Evolutionary conservation across 1,140 invertebrate genomes (phyloP), one percentile per base, ranked within the genome.

Genomic region (Pachyrhynchus sulphureomaculatus): DNA sequence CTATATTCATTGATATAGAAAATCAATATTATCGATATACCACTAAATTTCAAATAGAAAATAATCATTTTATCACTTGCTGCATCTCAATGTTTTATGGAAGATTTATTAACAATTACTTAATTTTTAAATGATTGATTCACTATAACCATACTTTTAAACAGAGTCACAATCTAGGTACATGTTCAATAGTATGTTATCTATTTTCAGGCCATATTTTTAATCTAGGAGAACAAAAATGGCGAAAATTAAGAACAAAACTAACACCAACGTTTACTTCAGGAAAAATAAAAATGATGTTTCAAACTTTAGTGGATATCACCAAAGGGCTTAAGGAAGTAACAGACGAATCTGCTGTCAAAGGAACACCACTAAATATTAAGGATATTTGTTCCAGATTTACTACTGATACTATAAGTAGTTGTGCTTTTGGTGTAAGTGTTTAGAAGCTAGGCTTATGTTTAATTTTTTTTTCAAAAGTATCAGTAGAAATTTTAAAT

Each of bases 211-310:
- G 74, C 2, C 76, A 81, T 39, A 64, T 85, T 29, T 76, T 83
- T 45, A 64, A 60, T 1, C 23, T 78, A 4, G 64, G 62, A 12
- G 80, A 77, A 12, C 59, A 73, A 23, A 65, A 73, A 39, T 83
- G 81, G 81, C 80, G 75, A 64, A 64, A 67, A 41, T 63, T 81
- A 1, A 64, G 81, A 45, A 57, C 44, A 8, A 76, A 77, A 56
- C 41, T 82, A 13, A 76, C 75, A 1, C 79, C 78, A 18, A 75
- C 79, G 10, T 82, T 83, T 64, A 77, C 80, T 0, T 75, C 76
- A 12, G 75, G 74, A 0, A 80, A 79, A 65, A 65, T 83, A 45
- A 81, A 77, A 65, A 64, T 54, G 13, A 80, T 82, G 77, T 70
- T 66, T 48, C 24, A 52, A 9, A 61, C 47, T 1, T 17, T 59